Evolutionary conservation across 2,113 vertebrate genomes (phyloP), one percentile per base, ranked within the genome.

Genomic region (Tychaedon coryphoeus): DNA sequence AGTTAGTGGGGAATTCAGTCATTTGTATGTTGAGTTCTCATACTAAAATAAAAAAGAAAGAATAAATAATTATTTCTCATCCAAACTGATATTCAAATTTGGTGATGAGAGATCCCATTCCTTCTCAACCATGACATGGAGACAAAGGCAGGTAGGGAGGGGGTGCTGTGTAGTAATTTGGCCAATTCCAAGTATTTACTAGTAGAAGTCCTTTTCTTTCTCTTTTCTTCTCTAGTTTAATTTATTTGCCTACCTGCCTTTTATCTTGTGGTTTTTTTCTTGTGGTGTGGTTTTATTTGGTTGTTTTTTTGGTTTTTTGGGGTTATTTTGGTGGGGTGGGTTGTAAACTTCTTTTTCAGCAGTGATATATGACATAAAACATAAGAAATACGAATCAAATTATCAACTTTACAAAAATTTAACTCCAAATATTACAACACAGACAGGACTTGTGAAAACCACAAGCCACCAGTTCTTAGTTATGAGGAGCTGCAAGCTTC

Each of bases 221-320:
- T 74, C 33, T 53, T 78, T 64, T 14, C 4, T 84, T 62, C 40
- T 48, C 14, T 43, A 10, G 6, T 66, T 62, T 61, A 60, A 56
- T 56, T 82, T 72, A 47, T 38, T 24, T 20, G 5, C 5, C 16
- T 33, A 43, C 5, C 15, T 82, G 6, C 1, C 16, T 23, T 40
- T 80, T 47, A 6, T 12, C 64, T 67, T 20, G 34, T 16, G 0
- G 1, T 1, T 2, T 31, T 18, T 72, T 43, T 67, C 9, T 5
- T 72, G 14, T 31, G 12, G 8, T 19, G 13, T 5, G 2, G 0
- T 3, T 33, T 53, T 47, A 29, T 51, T 43, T 17, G 5, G 2
- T 42, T n/a, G 6, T 69, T n/a, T 3, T 28, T 77, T n/a, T 9
- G 40, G 14, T 28, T 34, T 38, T 15, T 82, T 25, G 40, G 40